Percentiles rank a stretch among this genome's conserved stretches.
These are phyloP conservation scores for Tauraco hartlaubi DNA, from an alignment of 2,797 vertebrate genomes.

Conservation along the genomic window DNA sequence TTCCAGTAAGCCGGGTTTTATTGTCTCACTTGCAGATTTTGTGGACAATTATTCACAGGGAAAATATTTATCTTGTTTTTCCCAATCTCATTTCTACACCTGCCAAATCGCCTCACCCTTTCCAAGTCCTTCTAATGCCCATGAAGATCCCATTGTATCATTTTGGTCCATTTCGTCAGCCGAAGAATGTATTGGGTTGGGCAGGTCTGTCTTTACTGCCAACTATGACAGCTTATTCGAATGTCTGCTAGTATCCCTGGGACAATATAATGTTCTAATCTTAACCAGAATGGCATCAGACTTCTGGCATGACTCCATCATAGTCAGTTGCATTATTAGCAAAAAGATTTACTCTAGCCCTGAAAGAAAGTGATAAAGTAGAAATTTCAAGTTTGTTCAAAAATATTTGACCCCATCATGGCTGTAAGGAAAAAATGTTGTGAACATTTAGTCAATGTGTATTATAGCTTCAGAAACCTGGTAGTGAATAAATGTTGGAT, in stretches of 20 bases:
- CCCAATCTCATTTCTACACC: constrained; percentile 38
- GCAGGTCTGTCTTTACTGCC: constrained; percentile 14
- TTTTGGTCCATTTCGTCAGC: constrained; percentile 7
- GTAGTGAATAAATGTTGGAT: not conserved
- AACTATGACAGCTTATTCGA: constrained; percentile 13
- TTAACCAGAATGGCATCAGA: constrained; percentile 45
- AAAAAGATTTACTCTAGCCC: not conserved
- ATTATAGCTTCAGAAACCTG: not conserved
- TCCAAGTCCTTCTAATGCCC: constrained; percentile 40
- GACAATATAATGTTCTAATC: constrained; percentile 20
- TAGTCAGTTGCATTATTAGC: not conserved
- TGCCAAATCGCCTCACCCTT: constrained; percentile 35
- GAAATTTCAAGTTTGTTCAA: not conserved
- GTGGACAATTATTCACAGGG: constrained; percentile 55
- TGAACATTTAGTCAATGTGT: not conserved
- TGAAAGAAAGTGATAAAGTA: not conserved
- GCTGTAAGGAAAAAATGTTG: not conserved
- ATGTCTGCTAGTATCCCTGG: constrained; percentile 3
- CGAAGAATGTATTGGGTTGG: constrained; percentile 42
- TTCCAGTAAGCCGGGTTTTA: constrained; percentile 3
- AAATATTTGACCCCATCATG: not conserved
- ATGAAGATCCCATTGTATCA: constrained; percentile 58
- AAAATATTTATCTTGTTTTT: constrained; percentile 61
- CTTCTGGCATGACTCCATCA: not conserved
- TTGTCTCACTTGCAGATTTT: constrained; percentile 16